Evolutionary conservation across 2,888 invertebrate species (phyloP).

Genomic region (Brachyptera putata): DNA sequence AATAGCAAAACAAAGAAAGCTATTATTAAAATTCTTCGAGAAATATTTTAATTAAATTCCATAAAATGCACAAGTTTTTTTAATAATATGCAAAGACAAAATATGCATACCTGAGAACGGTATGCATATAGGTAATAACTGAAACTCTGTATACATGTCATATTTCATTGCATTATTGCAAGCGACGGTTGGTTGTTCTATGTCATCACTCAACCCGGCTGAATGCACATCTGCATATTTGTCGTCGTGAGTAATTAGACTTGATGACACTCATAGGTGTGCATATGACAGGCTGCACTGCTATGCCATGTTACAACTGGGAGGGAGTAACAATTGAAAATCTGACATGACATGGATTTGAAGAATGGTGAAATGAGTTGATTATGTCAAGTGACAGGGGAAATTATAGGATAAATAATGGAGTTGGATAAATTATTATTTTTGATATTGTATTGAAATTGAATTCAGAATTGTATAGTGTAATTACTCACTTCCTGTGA

Average conservation of each 20-base stretch:
- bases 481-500: no score
- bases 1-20: not conserved
- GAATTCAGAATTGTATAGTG: no score
- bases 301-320: not conserved
- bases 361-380: no score
- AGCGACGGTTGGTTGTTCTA: no score
- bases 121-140: no score
- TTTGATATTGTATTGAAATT: no score
- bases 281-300: constrained; percentile 9
- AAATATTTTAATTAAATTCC: constrained; percentile 11
- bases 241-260: constrained; percentile 11
- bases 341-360: no score
- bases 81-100: not conserved
- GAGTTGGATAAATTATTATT: no score
- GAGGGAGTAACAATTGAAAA: no score
- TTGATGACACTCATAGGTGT: constrained; percentile 10
- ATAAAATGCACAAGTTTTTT: not conserved
- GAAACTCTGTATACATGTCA: not conserved
- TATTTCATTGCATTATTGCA: constrained; percentile 3
- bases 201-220: constrained; percentile 3
- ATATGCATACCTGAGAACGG: no score
- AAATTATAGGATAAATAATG: no score
- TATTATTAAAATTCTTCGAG: not conserved
- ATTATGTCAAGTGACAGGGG: no score
- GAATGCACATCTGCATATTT: constrained; percentile 14